Conservation (phyloP, 2,888 invertebrate genomes). For the Isoperla grammatica region DNA sequence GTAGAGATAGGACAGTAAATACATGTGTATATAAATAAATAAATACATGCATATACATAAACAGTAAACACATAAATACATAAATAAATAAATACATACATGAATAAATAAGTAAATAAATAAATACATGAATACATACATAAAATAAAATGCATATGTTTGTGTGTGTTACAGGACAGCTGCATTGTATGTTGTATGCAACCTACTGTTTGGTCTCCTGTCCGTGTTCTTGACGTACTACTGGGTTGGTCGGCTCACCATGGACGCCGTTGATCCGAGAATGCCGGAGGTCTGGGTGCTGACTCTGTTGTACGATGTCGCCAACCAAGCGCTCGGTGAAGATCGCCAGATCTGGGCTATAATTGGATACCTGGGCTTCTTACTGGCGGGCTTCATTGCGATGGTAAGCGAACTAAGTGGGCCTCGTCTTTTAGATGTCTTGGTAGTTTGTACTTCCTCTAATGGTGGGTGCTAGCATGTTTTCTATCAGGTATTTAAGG, state of each 20-base stretch:
- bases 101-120: too few species aligned
- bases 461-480: neutral
- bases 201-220: slow-evolving; percentile 52
- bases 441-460: slow-evolving; percentile 45
- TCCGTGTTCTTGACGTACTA: slow-evolving; percentile 54
- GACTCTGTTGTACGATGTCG: slow-evolving; percentile 54
- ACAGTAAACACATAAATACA: too few species aligned
- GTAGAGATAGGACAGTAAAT: too few species aligned
- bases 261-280: slow-evolving; percentile 25
- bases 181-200: slow-evolving; percentile 51
- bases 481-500: neutral
- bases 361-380: slow-evolving; percentile 50
- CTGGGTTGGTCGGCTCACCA: slow-evolving; percentile 39
- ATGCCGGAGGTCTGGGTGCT: slow-evolving; percentile 54
- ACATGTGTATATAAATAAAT: too few species aligned
- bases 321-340: slow-evolving; percentile 46
- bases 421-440: too few species aligned
- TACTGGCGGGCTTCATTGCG: slow-evolving; percentile 56
- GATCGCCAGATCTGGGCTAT: slow-evolving; percentile 53
- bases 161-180: slow-evolving; percentile 52
- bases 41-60: too few species aligned
- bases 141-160: too few species aligned
- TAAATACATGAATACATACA: too few species aligned
- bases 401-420: slow-evolving; percentile 57
- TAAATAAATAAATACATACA: too few species aligned